Evolutionary conservation across 2,113 vertebrate genomes (phyloP), one percentile per base, ranked within the genome.

Genomic region (Bufo bufo): DNA sequence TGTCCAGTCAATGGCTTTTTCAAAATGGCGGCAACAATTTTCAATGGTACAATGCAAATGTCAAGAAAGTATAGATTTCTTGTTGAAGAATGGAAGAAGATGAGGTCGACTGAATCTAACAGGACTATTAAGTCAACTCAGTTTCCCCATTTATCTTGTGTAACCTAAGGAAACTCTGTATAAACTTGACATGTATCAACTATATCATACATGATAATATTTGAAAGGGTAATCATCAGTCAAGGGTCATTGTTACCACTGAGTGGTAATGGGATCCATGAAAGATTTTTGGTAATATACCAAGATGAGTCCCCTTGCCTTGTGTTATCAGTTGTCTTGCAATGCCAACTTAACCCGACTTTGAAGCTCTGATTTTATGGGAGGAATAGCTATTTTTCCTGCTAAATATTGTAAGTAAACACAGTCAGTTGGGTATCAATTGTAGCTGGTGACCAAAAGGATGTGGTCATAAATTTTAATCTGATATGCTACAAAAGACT

Each of bases 1-100:
- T 82, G 65, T 47, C 19, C 59, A 49, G 50, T 82, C 45, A 49
- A 19, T 6, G 81, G 3, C 8, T 13, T 17, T 66, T 66, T 50
- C 45, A 52, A 69, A 66, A 83, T 83, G 81, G 61, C 11, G 45
- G 6, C 81, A 33, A 47, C 80, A 66, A 23, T 52, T 59, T 66
- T 69, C 20, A 52, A 16, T 3, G 47, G 52, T 19, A 50, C 59
- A 82, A 47, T 61, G 61, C 23, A n/a, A 47, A 50, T 65, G 61
- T 83, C 19, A 83, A 8, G 61, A 50, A 83, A 66, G 77, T 8
- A 16, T 19, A 52, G 58, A n/a, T 23, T 50, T 49, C 47, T 69
- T 83, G 45, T 16, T 33, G 63, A 14, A 8, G n/a, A 69, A 69
- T 8, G 47, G 63, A 52, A 9, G 4, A 50, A 23, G 61, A 66